Conservation (phyloP, 2,797 vertebrate genomes). For the Sarcophilus harrisii region DNA sequence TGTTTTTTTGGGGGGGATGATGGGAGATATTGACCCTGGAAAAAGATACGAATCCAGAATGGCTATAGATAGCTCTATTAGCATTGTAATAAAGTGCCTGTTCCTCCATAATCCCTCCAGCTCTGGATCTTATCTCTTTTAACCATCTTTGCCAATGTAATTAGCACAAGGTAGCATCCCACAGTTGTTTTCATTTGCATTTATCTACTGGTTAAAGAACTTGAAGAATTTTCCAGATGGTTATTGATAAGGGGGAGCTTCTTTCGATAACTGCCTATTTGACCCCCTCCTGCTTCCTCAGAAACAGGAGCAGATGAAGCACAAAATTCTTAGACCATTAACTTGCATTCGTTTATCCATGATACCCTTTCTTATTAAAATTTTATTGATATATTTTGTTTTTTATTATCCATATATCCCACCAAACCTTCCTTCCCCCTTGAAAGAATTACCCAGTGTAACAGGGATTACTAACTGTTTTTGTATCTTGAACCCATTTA, state of each 20-base stretch:
- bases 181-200: too few relatives aligned
- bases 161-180: too few relatives aligned
- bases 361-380: neutral
- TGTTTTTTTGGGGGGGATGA: neutral
- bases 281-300: neutral
- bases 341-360: neutral
- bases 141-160: too few relatives aligned
- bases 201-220: too few relatives aligned
- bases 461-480: neutral
- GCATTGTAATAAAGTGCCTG: too few relatives aligned
- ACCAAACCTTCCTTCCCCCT: neutral
- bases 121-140: too few relatives aligned
- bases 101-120: too few relatives aligned
- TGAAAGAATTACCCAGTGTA: neutral
- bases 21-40: neutral
- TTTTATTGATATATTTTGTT: neutral
- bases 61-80: too few relatives aligned
- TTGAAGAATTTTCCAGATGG: too few relatives aligned
- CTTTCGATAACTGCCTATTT: neutral
- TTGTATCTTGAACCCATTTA: neutral
- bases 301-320: neutral
- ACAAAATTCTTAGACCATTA: neutral
- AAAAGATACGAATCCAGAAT: neutral
- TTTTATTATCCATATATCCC: neutral
- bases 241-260: too few relatives aligned